Evolutionary conservation across 1,140 invertebrate species (phyloP), one percentile per base, ranked within the genome.

Genomic region (Psix sp.): DNA sequence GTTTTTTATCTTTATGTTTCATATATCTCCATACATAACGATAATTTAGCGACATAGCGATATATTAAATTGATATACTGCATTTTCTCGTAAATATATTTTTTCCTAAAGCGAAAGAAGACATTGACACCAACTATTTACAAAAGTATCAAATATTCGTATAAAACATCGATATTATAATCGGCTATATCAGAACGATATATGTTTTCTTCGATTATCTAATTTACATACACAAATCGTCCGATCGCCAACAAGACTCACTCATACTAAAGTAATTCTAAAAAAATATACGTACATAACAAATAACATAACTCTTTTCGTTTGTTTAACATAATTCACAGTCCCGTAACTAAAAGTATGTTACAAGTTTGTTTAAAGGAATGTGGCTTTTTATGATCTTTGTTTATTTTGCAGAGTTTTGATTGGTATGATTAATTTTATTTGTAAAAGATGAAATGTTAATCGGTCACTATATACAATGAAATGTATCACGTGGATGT

Each of bases 61-160:
- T 82, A 84, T 84, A 83, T 83, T 84, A 84, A 83, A 77, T 42
- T 74, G 76, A 84, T 66, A 65, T 63, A 75, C 76, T 74, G 54
- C n/a, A 9, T 52, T 43, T 46, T 66, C 18, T 65, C 21, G 59
- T 76, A 72, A 74, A 74, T 84, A 78, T 80, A 80, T 11, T 78
- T 78, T 80, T 48, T 56, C 17, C 26, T 60, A 66, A 60, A 42
- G 26, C 9, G 14, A 63, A 66, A 43, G 46, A 70, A 75, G 46
- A 70, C 59, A 65, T 66, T 38, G 52, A 74, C 40, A 59, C 59
- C 68, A 57, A 67, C 67, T 86, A 85, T 85, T 85, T 86, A 86
- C 85, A 86, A 86, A 86, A 86, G 77, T 86, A 86, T 82, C 78
- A 85, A 85, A 86, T 84, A 78, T 77, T 83, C 80, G 65, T 78